Conservation (phyloP, 2,797 vertebrate species). For the Pseudochirops cupreus region DNA sequence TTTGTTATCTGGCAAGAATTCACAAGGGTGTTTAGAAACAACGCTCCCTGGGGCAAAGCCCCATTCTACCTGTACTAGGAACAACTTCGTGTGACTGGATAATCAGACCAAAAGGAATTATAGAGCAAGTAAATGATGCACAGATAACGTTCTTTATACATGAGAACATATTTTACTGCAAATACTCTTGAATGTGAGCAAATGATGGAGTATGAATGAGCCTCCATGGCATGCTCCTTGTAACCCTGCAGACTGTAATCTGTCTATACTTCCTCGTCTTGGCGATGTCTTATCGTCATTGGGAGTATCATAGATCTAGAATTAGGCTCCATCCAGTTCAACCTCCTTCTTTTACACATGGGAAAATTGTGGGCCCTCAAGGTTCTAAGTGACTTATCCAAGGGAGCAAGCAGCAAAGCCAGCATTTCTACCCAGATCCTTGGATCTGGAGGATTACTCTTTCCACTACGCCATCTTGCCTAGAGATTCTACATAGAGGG, state of each 20-base stretch:
- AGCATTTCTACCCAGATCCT: background rate
- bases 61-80: background rate
- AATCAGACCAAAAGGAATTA: background rate
- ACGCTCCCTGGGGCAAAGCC: conserved; percentile 8
- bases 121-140: background rate
- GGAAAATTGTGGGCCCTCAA: background rate
- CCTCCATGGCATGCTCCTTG: background rate
- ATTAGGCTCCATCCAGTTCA: background rate
- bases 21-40: conserved; percentile 67
- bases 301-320: background rate
- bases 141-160: background rate
- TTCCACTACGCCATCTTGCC: background rate
- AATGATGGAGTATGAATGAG: background rate
- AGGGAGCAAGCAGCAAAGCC: background rate
- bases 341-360: background rate
- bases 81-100: background rate
- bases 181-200: background rate
- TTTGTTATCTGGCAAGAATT: conserved; percentile 68
- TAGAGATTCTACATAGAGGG: background rate
- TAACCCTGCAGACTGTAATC: background rate
- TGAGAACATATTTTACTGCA: background rate
- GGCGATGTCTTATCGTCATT: background rate
- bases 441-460: background rate
- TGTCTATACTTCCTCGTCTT: background rate
- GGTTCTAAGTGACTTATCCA: background rate